Evolutionary conservation across 2,888 invertebrate genomes (phyloP).

Genomic region (Lepetodrilus schrolli): DNA sequence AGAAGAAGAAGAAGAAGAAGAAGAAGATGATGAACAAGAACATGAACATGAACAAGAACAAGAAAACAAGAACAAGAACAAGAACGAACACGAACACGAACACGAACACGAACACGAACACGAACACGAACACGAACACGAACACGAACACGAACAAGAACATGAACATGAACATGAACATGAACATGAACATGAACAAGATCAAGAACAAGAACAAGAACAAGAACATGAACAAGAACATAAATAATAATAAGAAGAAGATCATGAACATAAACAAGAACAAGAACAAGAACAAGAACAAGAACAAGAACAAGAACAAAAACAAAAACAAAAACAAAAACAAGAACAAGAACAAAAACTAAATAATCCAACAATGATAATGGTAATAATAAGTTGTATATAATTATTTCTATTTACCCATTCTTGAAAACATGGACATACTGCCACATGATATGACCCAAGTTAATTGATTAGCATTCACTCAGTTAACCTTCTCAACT

Average conservation of each 20-base stretch:
- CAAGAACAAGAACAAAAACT: background rate
- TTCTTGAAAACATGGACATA: too few species aligned
- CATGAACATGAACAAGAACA: conserved; percentile 3
- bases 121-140: background rate
- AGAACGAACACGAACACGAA: background rate
- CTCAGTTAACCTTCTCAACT: too few species aligned
- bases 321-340: background rate
- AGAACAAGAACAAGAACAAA: background rate
- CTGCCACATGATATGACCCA: too few species aligned
- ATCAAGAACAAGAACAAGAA: conserved; percentile 24
- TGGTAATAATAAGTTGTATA: too few species aligned
- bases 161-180: background rate
- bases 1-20: too few species aligned
- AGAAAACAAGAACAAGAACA: too few species aligned
- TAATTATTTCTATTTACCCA: too few species aligned
- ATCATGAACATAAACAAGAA: background rate
- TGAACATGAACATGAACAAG: background rate
- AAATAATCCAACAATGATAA: too few species aligned
- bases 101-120: background rate
- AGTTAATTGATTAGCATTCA: too few species aligned
- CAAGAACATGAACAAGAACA: background rate
- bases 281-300: background rate
- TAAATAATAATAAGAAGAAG: background rate
- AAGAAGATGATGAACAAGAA: background rate
- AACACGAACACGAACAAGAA: background rate